Base-by-base conservation (phyloP, 1,140 invertebrate genomes). In the Holcopasites calliopsidis region DNA sequence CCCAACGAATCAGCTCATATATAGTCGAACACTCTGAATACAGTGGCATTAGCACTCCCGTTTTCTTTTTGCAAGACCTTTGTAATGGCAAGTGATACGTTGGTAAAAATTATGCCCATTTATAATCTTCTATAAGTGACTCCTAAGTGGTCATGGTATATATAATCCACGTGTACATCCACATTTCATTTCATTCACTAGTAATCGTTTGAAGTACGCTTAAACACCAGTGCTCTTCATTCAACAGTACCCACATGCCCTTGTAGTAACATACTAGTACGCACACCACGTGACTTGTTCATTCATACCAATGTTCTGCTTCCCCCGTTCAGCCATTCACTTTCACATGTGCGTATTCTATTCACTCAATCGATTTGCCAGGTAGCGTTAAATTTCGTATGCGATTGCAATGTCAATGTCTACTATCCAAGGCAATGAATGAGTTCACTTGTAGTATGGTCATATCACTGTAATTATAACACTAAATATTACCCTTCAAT, bases 211-310 rank as follows among this genome's bases (percentile, higher is more conserved):
- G 23, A 13, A 28, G 49, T 16, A 13, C 23, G 21, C 10, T 13
- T 52, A 26, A 26, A 10, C 11, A 26, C 49, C 6, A 52, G 23
- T 21, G 26, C 55, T 58, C 11, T 18, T 62, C 40, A 44, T 62
- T 62, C 60, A 62, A 31, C 23, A 21, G n/a, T 21, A 62, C 38
- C 16, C n/a, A n/a, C 18, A 44, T 26, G 40, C 44, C 26, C 10
- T 62, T 62, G 26, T 44, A n/a, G 60, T 44, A 62, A 28, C 40
- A 26, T 62, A 33, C 61, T 38, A 68, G 64, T 70, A 84, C 76
- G 74, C 78, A 75, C 44, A 62, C 66, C 83, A 85, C 83, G 86
- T 86, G 86, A 82, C 79, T 79, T 66, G 74, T 80, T 74, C 85
- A 85, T 84, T 87, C 85, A 85, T 60, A 47, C 26, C 57, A 42